Evolutionary conservation across 2,113 vertebrate genomes (phyloP), one percentile per base, ranked within the genome.

Genomic region (Lipotes vexillifer): DNA sequence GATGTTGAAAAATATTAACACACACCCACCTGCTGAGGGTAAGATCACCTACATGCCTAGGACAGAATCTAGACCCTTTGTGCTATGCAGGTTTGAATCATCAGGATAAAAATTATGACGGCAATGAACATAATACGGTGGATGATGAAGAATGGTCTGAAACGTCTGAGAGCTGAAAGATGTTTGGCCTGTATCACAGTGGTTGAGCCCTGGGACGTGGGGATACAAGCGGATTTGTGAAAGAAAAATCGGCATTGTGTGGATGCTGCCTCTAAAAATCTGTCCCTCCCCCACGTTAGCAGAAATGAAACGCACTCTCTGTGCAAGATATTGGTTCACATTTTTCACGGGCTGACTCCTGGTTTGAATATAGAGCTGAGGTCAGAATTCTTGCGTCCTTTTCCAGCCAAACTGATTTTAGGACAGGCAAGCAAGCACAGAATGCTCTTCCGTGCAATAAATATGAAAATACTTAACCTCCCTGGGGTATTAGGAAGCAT

Each of bases 401-500:
- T 97, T 95, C 94, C 91, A 97, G 93, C 94, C 96, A 97, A 96
- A 95, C 88, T 68, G 94, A 97, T 82, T 97, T 96, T 69, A 97
- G 91, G 96, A 97, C 91, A 94, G 97, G 95, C 97, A 88, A 89
- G 97, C 93, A 97, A 98, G 88, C 96, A 96, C 61, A 96, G 86
- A 96, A 86, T 41, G 57, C 97, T 97, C 97, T 95, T 97, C 93
- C 27, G 14, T 82, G 86, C 97, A 97, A 98, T 97, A 97, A 98
- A 98, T 97, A 98, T 87, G 91, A 98, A 97, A 97, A 98, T 97
- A 97, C 94, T 97, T 97, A 89, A 94, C 95, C 90, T 97, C 95
- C 88, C 52, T 2, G 15, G 94, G 78, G 97, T 46, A 94, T 96
- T 74, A 97, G 38, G 78, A 96, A 97, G 78, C 96, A 97, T 98